Evolutionary conservation across 2,113 vertebrate species (phyloP).

Genomic region (Anhinga anhinga): DNA sequence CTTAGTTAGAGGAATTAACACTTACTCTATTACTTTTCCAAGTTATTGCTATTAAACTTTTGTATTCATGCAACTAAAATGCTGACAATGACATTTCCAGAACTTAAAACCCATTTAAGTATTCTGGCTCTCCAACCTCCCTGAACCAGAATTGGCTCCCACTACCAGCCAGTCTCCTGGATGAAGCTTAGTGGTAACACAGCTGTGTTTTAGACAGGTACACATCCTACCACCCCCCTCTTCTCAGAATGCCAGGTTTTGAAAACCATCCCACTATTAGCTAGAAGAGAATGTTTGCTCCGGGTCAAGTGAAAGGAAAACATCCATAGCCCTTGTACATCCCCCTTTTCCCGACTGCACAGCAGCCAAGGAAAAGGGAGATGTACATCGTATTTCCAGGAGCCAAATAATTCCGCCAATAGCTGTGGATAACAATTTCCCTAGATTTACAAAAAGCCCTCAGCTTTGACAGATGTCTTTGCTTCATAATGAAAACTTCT

Average conservation of each 20-base stretch:
- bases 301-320: neutral
- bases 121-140: neutral
- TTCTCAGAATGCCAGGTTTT: neutral
- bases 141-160: neutral
- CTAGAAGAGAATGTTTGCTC: neutral
- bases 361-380: neutral
- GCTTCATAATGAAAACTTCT: neutral
- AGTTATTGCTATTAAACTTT: neutral
- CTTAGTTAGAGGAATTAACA: neutral
- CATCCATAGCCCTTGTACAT: neutral
- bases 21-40: neutral
- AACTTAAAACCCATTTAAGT: neutral
- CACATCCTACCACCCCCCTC: rapidly evolving
- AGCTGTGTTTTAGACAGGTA: neutral
- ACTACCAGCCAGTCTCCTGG: neutral
- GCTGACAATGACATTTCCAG: neutral
- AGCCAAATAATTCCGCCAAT: neutral
- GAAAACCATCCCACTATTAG: neutral
- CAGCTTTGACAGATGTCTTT: neutral
- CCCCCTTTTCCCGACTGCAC: neutral
- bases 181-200: neutral
- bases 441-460: neutral
- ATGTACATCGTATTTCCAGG: neutral
- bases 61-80: neutral
- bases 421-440: neutral